Conservation (phyloP, 2,113 vertebrate genomes). For the Pagrus major region DNA sequence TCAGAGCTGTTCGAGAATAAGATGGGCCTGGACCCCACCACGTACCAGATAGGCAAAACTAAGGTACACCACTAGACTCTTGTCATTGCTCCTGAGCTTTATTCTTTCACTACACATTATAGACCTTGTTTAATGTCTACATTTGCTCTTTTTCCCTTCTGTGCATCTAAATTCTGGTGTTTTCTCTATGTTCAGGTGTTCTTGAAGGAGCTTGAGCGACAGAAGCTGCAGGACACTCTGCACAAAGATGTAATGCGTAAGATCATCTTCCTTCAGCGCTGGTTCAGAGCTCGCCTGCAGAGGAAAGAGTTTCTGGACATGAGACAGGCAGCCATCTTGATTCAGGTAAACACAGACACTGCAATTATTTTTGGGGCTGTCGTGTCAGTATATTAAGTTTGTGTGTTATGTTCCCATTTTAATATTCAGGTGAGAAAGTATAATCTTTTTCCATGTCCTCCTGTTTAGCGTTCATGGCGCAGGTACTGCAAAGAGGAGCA, state of each 20-base stretch:
- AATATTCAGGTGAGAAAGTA: not conserved
- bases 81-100: not conserved
- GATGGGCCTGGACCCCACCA: constrained; percentile 87
- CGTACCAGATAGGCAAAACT: constrained; percentile 95
- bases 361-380: not conserved
- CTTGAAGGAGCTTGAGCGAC: constrained; percentile 93
- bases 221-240: constrained; percentile 91
- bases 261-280: constrained; percentile 94
- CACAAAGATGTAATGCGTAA: constrained; percentile 95
- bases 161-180: not conserved
- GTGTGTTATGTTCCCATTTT: not conserved
- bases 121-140: accelerated
- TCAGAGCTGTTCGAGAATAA: constrained; percentile 87
- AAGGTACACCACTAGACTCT: constrained; percentile 84
- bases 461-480: constrained; percentile 86
- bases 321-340: constrained; percentile 84
- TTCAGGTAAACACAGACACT: constrained; percentile 86
- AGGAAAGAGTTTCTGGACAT: constrained; percentile 88
- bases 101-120: not conserved
- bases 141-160: not conserved
- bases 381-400: not conserved
- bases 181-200: constrained; percentile 87
- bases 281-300: constrained; percentile 90
- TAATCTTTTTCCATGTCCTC: not conserved
- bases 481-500: constrained; percentile 74